Conservation (phyloP, 2,113 vertebrate species). For the Manacus vitellinus region DNA sequence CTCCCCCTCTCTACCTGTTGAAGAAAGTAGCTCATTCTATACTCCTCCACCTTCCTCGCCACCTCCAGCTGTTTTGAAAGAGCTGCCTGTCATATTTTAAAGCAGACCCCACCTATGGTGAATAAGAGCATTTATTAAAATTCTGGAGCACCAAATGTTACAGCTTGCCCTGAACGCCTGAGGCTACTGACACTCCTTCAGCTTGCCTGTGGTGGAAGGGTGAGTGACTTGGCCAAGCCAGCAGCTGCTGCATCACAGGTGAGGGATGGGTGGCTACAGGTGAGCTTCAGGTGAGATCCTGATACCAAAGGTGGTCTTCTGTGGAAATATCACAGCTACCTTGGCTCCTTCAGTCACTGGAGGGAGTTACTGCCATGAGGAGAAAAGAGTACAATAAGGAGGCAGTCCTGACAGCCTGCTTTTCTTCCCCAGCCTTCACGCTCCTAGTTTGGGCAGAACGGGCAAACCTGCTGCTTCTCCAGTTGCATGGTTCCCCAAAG, state of each 20-base stretch:
- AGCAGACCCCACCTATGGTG: not conserved
- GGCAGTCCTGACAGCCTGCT: not conserved
- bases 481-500: rapidly evolving
- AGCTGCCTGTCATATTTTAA: not conserved
- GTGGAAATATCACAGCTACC: not conserved
- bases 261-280: not conserved
- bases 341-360: not conserved
- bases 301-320: not conserved
- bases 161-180: not conserved
- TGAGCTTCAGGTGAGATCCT: not conserved
- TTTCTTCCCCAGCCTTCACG: not conserved
- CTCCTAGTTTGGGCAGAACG: not conserved
- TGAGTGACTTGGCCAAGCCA: not conserved
- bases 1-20: not conserved
- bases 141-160: not conserved
- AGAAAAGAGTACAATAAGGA: not conserved
- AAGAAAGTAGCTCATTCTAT: not conserved
- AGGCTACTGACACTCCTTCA: not conserved
- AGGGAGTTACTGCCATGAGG: not conserved
- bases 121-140: not conserved
- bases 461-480: not conserved
- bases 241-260: rapidly evolving
- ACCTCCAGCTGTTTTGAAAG: not conserved
- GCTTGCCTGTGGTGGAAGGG: not conserved
- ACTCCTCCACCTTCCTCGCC: not conserved